Conservation (phyloP, 2,888 invertebrate species). For the Pecten maximus region DNA sequence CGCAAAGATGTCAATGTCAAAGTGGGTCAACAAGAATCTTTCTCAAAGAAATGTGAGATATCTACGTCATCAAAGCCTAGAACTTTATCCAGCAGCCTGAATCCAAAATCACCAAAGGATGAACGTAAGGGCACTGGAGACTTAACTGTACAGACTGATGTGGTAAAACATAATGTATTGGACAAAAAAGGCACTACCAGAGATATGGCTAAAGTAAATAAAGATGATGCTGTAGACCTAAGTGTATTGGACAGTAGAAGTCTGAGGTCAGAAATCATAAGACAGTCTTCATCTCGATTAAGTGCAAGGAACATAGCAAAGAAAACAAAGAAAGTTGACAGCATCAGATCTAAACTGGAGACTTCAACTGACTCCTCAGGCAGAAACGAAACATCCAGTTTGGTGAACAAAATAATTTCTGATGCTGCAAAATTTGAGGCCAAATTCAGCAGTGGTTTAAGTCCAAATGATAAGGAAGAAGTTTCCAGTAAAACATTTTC, state of each 20-base stretch:
- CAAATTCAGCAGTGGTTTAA: background rate
- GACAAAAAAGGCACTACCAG: too few species aligned
- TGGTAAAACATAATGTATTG: too few species aligned
- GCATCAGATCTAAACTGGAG: background rate
- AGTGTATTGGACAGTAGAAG: background rate
- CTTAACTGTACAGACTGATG: background rate
- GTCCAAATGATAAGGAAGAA: background rate
- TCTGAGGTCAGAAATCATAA: background rate
- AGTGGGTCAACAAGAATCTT: background rate
- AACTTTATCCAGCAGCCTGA: conserved; percentile 3
- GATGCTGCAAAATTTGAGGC: conserved; percentile 27
- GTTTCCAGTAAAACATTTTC: background rate
- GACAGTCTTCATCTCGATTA: conserved; percentile 4
- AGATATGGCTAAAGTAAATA: background rate
- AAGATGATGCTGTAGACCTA: background rate
- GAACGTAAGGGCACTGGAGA: background rate
- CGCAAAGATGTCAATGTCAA: conserved; percentile 57
- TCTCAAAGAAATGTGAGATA: background rate
- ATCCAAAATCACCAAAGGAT: conserved; percentile 10
- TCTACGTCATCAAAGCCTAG: background rate
- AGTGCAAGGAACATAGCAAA: background rate
- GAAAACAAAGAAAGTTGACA: background rate
- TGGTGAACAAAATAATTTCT: background rate
- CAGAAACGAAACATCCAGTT: background rate
- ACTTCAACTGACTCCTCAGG: background rate